Percentiles rank a stretch among this genome's conserved stretches.
phyloP scores from a whole-genome alignment of 2,797 vertebrate genomes.

The Lacerta bilineata region DNA sequence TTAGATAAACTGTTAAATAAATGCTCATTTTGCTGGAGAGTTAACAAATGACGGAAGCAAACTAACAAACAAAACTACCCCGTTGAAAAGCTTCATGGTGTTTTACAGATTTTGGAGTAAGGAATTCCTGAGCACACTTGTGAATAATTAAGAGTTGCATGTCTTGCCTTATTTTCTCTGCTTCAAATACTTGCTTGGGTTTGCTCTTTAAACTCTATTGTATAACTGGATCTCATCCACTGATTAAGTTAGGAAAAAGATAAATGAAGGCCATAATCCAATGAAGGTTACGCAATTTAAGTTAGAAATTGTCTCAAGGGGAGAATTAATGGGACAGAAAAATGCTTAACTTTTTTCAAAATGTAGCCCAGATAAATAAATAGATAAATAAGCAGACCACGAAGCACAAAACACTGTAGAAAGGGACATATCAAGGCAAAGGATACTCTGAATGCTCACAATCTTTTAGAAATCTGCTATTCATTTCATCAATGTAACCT shows the following conservation, averaged over 20 bases:
- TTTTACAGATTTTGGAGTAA: not conserved
- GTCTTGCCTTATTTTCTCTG: not conserved
- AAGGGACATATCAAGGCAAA: not conserved
- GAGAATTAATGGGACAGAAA: not conserved
- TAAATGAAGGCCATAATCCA: not conserved
- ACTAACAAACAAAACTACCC: not conserved
- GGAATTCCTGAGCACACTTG: not conserved
- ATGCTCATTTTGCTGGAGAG: slow-evolving; percentile 25
- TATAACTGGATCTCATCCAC: not conserved
- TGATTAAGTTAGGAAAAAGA: not conserved
- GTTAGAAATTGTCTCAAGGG: not conserved
- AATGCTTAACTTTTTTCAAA: not conserved
- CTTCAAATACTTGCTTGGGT: not conserved
- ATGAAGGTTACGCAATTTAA: not conserved
- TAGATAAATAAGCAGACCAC: no score
- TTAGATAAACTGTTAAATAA: not conserved
- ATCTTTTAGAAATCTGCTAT: not conserved
- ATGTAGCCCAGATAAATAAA: not conserved
- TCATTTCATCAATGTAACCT: not conserved
- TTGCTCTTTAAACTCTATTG: not conserved
- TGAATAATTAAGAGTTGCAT: slow-evolving; percentile 5
- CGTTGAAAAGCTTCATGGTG: not conserved
- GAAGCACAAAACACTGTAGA: not conserved
- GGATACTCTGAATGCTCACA: not conserved
- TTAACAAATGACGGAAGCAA: not conserved